Evolutionary conservation across 2,113 vertebrate genomes (phyloP).

Genomic region (western clawed frog (Xenopus tropicalis)): UCB_Xtro_10.0 CM004450.2:83228501-83229000

Average conservation of each 20-base stretch:
- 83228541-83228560: slow-evolving; percentile 98
- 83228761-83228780: slow-evolving; percentile 89
- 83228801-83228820: slow-evolving; percentile 97
- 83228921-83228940: background rate
- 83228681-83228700: slow-evolving; percentile 92
- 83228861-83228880: slow-evolving; percentile 93
- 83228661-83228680: slow-evolving; percentile 97
- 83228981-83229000: background rate
- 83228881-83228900: slow-evolving; percentile 87
- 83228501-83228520: slow-evolving; percentile 90
- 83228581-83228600: slow-evolving; percentile 89
- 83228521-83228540: slow-evolving; percentile 96
- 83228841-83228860: slow-evolving; percentile 85
- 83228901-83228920: background rate
- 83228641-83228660: slow-evolving; percentile 96
- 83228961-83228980: background rate
- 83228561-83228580: slow-evolving; percentile 94
- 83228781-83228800: slow-evolving; percentile 98
- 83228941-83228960: background rate
- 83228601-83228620: slow-evolving; percentile 97
- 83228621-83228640: slow-evolving; percentile 93
- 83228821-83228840: slow-evolving; percentile 90
- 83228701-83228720: slow-evolving; percentile 91
- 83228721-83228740: slow-evolving; percentile 95
- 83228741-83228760: slow-evolving; percentile 94